Conservation (phyloP, 2,797 vertebrate species). For the Peromyscus attwateri region DNA sequence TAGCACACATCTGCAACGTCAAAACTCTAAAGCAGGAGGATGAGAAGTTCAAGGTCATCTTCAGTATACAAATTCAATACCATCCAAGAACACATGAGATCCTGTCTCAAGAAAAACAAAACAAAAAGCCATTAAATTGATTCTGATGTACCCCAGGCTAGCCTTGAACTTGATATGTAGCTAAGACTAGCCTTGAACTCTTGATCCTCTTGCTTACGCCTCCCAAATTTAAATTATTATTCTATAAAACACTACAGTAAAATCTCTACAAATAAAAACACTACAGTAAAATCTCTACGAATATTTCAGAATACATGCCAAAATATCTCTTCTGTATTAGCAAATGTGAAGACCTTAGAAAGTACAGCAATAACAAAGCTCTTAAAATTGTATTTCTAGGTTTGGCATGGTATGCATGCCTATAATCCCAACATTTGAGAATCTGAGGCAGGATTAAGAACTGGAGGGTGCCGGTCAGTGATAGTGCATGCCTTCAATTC, state of each 20-base stretch:
- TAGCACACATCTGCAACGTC: not conserved
- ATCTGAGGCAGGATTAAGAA: not conserved
- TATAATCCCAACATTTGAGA: not conserved
- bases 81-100: not conserved
- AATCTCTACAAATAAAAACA: constrained; percentile 60
- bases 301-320: constrained; percentile 24
- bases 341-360: constrained; percentile 68
- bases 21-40: not conserved
- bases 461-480: not conserved
- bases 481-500: not conserved
- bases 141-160: not conserved
- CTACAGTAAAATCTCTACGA: constrained; percentile 52
- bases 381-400: not conserved
- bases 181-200: not conserved
- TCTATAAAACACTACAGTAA: constrained; percentile 75
- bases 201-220: not conserved
- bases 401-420: not conserved
- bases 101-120: not conserved
- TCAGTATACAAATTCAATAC: not conserved
- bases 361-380: constrained; percentile 19
- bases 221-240: constrained; percentile 61
- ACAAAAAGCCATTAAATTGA: not conserved
- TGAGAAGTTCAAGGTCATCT: not conserved
- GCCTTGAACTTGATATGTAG: not conserved
- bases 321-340: constrained; percentile 57